Percentiles rank a stretch among this genome's conserved stretches.
Conservation (phyloP, 2,888 invertebrate genomes). For the Girardia tigrina region DNA sequence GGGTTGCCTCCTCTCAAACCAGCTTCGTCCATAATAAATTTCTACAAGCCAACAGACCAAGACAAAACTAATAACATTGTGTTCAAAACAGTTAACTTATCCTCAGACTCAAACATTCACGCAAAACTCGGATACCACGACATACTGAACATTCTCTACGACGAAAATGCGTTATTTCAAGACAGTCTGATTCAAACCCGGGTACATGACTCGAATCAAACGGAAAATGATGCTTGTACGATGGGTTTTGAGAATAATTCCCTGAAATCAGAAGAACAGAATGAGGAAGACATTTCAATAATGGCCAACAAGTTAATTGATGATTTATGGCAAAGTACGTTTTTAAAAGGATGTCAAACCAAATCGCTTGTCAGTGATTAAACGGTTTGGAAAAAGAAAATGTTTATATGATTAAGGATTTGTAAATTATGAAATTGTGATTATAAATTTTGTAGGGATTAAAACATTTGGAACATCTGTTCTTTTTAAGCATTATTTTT, state of each 20-base stretch:
- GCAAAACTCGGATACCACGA: not conserved
- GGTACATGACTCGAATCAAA: not conserved
- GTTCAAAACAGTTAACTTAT: not conserved
- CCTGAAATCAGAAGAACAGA: not conserved
- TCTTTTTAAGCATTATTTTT: too few relatives aligned
- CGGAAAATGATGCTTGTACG: not conserved
- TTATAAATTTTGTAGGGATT: conserved; percentile 1
- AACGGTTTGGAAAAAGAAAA: not conserved
- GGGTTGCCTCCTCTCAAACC: not conserved
- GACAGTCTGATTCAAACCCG: not conserved
- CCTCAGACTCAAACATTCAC: not conserved
- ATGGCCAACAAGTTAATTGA: not conserved
- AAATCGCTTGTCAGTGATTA: not conserved
- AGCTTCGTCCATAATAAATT: not conserved
- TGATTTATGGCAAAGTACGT: conserved; percentile 1
- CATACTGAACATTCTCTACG: not conserved
- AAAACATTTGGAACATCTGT: too few relatives aligned
- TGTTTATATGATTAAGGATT: not conserved
- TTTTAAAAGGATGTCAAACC: not conserved
- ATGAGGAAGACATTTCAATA: not conserved
- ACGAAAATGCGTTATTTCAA: too few relatives aligned
- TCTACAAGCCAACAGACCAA: not conserved
- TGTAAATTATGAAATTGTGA: not conserved
- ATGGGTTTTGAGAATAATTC: not conserved
- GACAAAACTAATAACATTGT: not conserved